Conservation (phyloP, 2,888 invertebrate genomes). For the Andrena fulva region DNA sequence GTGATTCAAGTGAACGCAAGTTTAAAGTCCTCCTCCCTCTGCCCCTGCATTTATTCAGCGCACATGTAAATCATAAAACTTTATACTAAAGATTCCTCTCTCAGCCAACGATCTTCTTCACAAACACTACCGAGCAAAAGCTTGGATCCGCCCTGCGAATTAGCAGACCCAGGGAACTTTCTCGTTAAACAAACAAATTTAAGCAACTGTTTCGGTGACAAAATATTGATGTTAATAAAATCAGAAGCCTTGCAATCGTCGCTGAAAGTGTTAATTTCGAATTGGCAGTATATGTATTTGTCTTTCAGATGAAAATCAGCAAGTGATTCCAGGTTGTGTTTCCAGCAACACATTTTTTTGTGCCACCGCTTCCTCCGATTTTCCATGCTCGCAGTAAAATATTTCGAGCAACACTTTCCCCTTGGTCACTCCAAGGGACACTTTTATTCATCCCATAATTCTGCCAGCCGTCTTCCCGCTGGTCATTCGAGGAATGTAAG, state of each 20-base stretch:
- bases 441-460: constrained; percentile 35
- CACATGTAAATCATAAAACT: constrained; percentile 4
- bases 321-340: too few species aligned
- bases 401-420: neutral
- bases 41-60: neutral
- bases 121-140: neutral
- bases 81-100: neutral
- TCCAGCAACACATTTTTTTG: too few species aligned
- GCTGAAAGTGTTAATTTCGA: too few species aligned
- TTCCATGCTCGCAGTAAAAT: neutral
- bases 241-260: too few species aligned
- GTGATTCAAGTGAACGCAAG: neutral
- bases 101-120: neutral
- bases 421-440: constrained; percentile 1
- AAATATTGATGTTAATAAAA: too few species aligned
- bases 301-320: too few species aligned
- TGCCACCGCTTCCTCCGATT: too few species aligned
- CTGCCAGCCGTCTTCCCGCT: neutral
- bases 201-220: too few species aligned
- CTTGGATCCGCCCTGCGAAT: too few species aligned
- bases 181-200: too few species aligned
- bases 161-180: too few species aligned
- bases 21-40: neutral
- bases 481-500: constrained; percentile 13
- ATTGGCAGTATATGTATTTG: too few species aligned